A percentile compares a stretch with the other conserved stretches of the same genome.
Conservation (phyloP, 2,113 vertebrate genomes). For the Erythrolamprus reginae region DNA sequence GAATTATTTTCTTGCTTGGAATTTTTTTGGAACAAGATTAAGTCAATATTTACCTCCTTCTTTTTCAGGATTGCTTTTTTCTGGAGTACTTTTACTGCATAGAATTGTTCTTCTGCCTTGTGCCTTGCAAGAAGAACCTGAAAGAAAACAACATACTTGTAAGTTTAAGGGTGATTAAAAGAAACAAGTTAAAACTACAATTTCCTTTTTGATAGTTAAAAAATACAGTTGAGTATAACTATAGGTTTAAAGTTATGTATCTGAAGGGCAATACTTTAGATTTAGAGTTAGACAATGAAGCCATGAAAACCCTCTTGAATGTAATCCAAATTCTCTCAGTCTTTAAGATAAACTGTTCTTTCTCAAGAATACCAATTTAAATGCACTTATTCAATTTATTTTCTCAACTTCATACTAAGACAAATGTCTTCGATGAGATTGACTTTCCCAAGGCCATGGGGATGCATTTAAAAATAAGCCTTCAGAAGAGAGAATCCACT, state of each 20-base stretch:
- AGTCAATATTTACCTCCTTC: slow-evolving; percentile 81
- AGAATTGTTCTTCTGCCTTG: slow-evolving; percentile 91
- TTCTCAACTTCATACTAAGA: background rate
- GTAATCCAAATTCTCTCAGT: background rate
- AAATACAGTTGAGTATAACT: background rate
- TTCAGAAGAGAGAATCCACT: background rate
- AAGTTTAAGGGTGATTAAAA: slow-evolving; percentile 23
- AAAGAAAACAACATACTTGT: slow-evolving; percentile 26
- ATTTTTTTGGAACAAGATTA: background rate
- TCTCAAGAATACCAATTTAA: background rate
- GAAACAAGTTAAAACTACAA: background rate
- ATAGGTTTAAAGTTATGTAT: background rate
- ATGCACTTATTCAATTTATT: background rate
- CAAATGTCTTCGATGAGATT: background rate
- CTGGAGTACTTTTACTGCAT: slow-evolving; percentile 96
- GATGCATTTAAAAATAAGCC: background rate
- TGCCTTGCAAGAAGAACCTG: slow-evolving; percentile 92
- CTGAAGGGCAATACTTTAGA: background rate
- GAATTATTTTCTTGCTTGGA: background rate
- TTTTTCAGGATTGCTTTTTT: slow-evolving; percentile 98
- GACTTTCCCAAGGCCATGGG: background rate
- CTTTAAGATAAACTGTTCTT: background rate
- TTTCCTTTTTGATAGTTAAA: background rate
- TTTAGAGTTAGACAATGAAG: background rate
- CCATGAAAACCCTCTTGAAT: background rate